phyloP scores from a whole-genome alignment of 2,888 invertebrate species.

The Pollenia amentaria region DNA sequence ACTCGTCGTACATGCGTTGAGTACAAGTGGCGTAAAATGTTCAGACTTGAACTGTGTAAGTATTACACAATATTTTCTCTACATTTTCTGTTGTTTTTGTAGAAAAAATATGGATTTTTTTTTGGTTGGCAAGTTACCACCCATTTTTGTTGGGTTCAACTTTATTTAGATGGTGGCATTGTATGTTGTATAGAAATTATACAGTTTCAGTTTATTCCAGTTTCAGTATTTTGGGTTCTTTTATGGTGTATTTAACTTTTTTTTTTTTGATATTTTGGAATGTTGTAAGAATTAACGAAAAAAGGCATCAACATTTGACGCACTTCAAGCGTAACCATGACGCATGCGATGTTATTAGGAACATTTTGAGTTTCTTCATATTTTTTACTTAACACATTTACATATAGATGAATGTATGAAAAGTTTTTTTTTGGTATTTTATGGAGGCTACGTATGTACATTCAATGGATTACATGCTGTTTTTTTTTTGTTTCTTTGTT shows the following conservation, averaged over 20 bases:
- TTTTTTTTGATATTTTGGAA: conserved; percentile 14
- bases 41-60: neutral
- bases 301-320: conserved; percentile 72
- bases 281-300: conserved; percentile 52
- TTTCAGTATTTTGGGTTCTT: conserved; percentile 4
- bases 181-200: conserved; percentile 39
- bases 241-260: neutral
- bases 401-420: neutral
- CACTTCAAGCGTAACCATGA: conserved; percentile 75
- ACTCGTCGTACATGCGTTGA: conserved; percentile 64
- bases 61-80: conserved; percentile 38
- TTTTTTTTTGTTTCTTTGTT: conserved; percentile 13
- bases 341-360: conserved; percentile 74
- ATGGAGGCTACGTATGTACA: neutral
- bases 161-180: conserved; percentile 52
- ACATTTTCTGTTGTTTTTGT: conserved; percentile 15
- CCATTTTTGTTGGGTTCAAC: conserved; percentile 75
- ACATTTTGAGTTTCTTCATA: conserved; percentile 9
- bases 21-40: conserved; percentile 47
- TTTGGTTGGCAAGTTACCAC: conserved; percentile 75
- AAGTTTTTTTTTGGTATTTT: neutral
- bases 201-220: conserved; percentile 40
- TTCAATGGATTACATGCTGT: conserved; percentile 50
- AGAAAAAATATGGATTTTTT: conserved; percentile 30
- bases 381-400: conserved; percentile 44